Conservation (phyloP, 2,888 invertebrate species). For the Choristoneura rosaceana region DNA sequence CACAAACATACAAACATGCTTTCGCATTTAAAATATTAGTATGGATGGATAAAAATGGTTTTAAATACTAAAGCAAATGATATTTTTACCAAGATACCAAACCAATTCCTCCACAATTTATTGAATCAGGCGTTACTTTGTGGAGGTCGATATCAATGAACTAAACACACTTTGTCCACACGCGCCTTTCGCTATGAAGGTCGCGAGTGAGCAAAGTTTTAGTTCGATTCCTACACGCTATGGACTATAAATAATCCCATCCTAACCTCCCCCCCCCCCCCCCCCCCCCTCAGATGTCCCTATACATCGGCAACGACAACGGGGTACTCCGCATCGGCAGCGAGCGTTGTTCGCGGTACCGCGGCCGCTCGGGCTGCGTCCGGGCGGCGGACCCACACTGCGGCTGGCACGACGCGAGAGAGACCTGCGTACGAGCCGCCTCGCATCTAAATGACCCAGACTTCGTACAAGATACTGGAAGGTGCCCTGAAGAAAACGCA, state of each 20-base stretch:
- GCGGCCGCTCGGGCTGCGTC: slow-evolving; percentile 89
- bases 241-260: background rate
- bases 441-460: slow-evolving; percentile 88
- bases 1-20: too few relatives aligned
- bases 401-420: slow-evolving; percentile 94
- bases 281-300: slow-evolving; percentile 83
- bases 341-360: slow-evolving; percentile 91
- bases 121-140: too few relatives aligned
- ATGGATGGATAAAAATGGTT: too few relatives aligned
- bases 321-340: slow-evolving; percentile 90
- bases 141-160: too few relatives aligned
- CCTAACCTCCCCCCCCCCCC: slow-evolving; percentile 32
- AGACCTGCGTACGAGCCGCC: slow-evolving; percentile 88
- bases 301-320: slow-evolving; percentile 90
- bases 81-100: too few relatives aligned
- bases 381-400: slow-evolving; percentile 97
- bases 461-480: slow-evolving; percentile 90
- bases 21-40: too few relatives aligned
- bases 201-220: too few relatives aligned
- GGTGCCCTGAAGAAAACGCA: slow-evolving; percentile 89
- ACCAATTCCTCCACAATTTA: too few relatives aligned
- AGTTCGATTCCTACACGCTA: too few relatives aligned
- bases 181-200: too few relatives aligned
- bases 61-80: too few relatives aligned
- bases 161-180: too few relatives aligned